Conservation (phyloP, 2,797 vertebrate species). For the Galagoides demidoff region DNA sequence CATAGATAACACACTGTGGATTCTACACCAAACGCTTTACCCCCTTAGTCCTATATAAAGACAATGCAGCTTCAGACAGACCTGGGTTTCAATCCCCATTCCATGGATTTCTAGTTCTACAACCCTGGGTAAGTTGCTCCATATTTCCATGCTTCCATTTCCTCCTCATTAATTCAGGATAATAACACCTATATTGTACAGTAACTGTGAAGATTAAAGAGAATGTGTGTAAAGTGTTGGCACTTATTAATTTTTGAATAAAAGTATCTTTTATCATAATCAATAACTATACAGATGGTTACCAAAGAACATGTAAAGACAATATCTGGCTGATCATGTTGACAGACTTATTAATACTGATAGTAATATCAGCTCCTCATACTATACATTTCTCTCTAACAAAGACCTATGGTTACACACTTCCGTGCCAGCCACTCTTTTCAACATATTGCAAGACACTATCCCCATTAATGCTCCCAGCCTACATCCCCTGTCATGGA, state of each 20-base stretch:
- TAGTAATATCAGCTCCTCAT: not conserved
- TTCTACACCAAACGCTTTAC: not conserved
- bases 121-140: not conserved
- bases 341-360: not conserved
- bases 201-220: not conserved
- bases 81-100: not conserved
- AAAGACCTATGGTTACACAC: not conserved
- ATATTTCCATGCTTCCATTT: constrained; percentile 24
- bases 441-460: not conserved
- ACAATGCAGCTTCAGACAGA: not conserved
- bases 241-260: constrained; percentile 23
- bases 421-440: not conserved
- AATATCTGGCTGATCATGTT: not conserved
- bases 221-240: not conserved
- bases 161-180: not conserved
- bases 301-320: not conserved
- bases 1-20: not conserved
- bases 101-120: constrained; percentile 1
- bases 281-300: not conserved
- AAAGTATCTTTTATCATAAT: not conserved
- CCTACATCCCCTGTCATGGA: not conserved
- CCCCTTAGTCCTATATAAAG: not conserved
- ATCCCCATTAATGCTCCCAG: not conserved
- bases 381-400: not conserved
- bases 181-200: not conserved